phyloP scores from a whole-genome alignment of 2,113 vertebrate genomes.

The Mesitornis unicolor region DNA sequence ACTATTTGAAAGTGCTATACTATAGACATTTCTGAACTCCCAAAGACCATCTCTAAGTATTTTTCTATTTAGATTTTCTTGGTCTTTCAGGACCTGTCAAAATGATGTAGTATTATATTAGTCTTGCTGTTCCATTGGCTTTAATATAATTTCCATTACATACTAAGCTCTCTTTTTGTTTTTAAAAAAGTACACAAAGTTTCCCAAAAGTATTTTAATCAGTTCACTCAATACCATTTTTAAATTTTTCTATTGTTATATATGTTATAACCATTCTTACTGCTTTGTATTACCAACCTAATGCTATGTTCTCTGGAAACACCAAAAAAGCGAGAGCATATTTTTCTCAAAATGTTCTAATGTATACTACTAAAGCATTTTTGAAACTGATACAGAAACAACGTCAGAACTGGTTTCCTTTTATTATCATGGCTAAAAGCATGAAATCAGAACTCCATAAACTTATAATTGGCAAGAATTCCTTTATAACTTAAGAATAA shows the following conservation, averaged over 20 bases:
- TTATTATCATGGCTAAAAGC: neutral
- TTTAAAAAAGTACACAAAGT: neutral
- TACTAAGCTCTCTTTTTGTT: neutral
- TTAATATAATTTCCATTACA: neutral
- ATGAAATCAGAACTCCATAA: neutral
- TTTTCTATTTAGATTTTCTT: neutral
- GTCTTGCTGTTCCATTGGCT: neutral
- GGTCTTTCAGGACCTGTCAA: neutral
- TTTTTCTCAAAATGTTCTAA: neutral
- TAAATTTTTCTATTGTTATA: neutral
- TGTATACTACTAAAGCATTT: neutral
- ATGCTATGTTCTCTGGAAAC: neutral
- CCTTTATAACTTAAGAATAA: neutral
- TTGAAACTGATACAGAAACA: neutral
- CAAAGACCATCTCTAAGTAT: neutral
- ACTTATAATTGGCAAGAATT: neutral
- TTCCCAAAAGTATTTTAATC: neutral
- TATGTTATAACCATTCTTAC: neutral
- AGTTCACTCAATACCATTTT: neutral
- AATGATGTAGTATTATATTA: conserved; percentile 11
- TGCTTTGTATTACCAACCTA: neutral
- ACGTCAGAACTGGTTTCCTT: neutral
- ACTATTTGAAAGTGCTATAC: neutral
- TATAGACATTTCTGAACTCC: neutral
- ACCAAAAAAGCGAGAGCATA: neutral